Percentiles rank a stretch among this genome's conserved stretches.
These are phyloP conservation scores for Spea multiplicata DNA, from an alignment of 2,113 vertebrate species.

Conservation along the genomic window DNA sequence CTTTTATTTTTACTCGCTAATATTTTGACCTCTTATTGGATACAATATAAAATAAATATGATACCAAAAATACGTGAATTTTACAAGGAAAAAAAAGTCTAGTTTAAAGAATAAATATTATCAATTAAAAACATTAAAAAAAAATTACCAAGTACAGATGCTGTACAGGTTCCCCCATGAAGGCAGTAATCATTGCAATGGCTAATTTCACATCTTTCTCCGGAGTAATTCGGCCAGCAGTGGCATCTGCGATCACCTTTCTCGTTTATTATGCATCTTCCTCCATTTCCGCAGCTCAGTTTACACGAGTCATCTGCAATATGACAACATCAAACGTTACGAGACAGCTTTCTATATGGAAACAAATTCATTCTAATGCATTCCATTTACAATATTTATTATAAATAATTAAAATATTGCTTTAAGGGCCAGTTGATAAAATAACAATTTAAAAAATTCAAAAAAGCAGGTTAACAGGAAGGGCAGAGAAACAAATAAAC, in stretches of 20 bases:
- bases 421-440: no score
- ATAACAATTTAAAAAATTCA: no score
- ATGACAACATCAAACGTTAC: background rate
- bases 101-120: background rate
- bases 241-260: slow-evolving; percentile 89
- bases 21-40: no score
- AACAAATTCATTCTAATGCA: no score
- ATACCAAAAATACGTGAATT: no score
- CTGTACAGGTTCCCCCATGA: slow-evolving; percentile 89
- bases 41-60: no score
- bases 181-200: slow-evolving; percentile 94
- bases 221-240: slow-evolving; percentile 96
- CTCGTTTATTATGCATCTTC: slow-evolving; percentile 90
- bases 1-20: background rate
- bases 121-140: slow-evolving; percentile 25
- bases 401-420: no score
- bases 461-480: no score
- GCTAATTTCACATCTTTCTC: slow-evolving; percentile 90
- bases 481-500: no score
- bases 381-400: no score
- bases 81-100: background rate
- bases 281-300: slow-evolving; percentile 90
- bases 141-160: slow-evolving; percentile 84
- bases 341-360: background rate
- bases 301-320: slow-evolving; percentile 85